A percentile compares a stretch with the other conserved stretches of the same genome.
Conservation (phyloP, 35 echinoderm and acorn worm genomes). For the Nesometra sesokonis region DNA sequence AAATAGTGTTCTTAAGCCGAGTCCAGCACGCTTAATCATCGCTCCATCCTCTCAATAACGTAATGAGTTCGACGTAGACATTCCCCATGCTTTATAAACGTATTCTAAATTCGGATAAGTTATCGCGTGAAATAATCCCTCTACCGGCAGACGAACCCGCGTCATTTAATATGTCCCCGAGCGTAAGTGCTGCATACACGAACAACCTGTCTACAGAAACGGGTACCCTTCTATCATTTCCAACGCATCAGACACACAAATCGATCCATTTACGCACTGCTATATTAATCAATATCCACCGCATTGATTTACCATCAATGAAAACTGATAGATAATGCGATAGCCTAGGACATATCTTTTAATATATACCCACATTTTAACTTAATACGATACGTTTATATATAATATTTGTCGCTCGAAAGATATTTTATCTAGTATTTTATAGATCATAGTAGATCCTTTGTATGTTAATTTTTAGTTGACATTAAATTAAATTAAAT, state of each 20-base stretch:
- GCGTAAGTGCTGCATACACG: not conserved
- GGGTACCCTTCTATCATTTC: not conserved
- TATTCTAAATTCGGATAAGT: not conserved
- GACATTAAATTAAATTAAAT: no score
- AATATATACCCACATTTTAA: not conserved
- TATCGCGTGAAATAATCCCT: not conserved
- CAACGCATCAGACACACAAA: not conserved
- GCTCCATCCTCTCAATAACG: not conserved
- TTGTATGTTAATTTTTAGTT: no score
- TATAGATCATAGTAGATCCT: no score
- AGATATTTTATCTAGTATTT: no score
- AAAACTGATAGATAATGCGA: not conserved
- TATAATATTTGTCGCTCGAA: no score
- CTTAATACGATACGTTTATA: not conserved
- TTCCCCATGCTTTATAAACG: not conserved
- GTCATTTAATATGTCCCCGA: not conserved
- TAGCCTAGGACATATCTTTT: not conserved
- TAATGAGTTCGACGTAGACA: not conserved
- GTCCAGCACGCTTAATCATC: not conserved
- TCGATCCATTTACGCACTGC: not conserved
- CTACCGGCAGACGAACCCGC: not conserved
- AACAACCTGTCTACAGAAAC: not conserved
- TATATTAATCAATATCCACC: not conserved
- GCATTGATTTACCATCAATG: not conserved
- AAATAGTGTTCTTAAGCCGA: not conserved